Evolutionary conservation across 2,888 invertebrate genomes (phyloP).

Genomic region (Sinopyrophorus schimmeli): DNA sequence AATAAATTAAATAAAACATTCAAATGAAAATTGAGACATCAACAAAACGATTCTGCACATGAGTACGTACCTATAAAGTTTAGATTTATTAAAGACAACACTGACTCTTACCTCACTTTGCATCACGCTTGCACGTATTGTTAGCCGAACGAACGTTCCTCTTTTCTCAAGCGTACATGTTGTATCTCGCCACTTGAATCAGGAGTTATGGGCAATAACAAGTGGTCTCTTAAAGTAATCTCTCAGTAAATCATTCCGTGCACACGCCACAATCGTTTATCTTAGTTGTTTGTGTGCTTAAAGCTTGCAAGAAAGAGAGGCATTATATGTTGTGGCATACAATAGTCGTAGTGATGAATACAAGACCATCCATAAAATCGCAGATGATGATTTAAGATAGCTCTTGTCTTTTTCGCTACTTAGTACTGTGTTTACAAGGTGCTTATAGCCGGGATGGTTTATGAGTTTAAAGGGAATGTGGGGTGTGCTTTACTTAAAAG

Average conservation of each 20-base stretch:
- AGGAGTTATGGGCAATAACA: constrained; percentile 57
- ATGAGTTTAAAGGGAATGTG: constrained; percentile 39
- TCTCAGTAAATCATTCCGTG: constrained; percentile 54
- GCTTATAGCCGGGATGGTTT: constrained; percentile 42
- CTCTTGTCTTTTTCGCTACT: constrained; percentile 53
- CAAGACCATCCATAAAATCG: constrained; percentile 54
- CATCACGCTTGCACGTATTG: constrained; percentile 27
- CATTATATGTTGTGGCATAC: constrained; percentile 38
- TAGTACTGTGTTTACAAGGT: constrained; percentile 54
- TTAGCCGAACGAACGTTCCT: constrained; percentile 30
- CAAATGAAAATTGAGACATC: constrained; percentile 41
- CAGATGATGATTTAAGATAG: constrained; percentile 57
- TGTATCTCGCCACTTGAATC: constrained; percentile 52
- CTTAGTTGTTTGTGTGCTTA: constrained; percentile 39
- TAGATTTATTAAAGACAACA: constrained; percentile 34
- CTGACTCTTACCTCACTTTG: constrained; percentile 31
- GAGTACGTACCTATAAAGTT: constrained; percentile 30
- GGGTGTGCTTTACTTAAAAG: constrained; percentile 32
- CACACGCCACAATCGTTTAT: constrained; percentile 50
- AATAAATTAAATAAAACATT: constrained; percentile 17
- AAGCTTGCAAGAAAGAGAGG: constrained; percentile 39
- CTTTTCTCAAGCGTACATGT: constrained; percentile 38
- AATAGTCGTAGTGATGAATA: constrained; percentile 47
- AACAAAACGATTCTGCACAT: constrained; percentile 33
- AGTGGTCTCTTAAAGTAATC: constrained; percentile 58